Base-by-base conservation (phyloP, 2,113 vertebrate species). In the Oryzias melastigma region DNA sequence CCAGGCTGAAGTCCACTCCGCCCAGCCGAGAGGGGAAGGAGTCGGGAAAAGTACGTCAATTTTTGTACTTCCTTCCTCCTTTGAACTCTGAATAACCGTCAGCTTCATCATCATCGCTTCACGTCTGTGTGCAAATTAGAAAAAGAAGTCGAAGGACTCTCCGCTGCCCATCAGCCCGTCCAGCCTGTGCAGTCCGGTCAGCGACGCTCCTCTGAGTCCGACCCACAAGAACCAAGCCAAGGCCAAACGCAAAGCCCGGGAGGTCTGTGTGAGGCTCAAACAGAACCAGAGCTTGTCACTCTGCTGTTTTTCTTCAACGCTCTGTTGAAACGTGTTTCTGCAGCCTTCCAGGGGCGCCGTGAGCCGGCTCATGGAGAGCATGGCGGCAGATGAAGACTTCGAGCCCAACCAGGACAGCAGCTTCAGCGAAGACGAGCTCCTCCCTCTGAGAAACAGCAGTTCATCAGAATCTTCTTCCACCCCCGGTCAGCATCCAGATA, bases 371-470 rank as follows among this genome's bases (percentile, higher is more conserved):
- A 99, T 99, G 97, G 95, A 98, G 84, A 97, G 96, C 87, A 98
- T 98, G 97, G 97, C 95, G 0, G 97, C 97, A 0, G 96, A 99
- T 49, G 97, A 98, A 71, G 96, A 98, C 87, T 99, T 99, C 2
- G 97, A 98, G 56, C 95, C 95, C 62, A 98, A 95, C 78, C 96
- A 98, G 80, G 97, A 98, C 89, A 97, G 96, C 67, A 98, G 97
- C 91, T 99, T 99, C 90, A 98, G 96, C 0, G 97, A 99, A 75
- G 97, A 99, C 1, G 97, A 99, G 59, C 94, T 78, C 86, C 90
- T 0, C 78, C 92, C 14, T 73, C 81, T 17, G 43, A 90, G 75
- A 83, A 93, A 16, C 87, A 85, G 44, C 73, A 68, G 83, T 27
- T 29, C 71, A 0, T 71, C 91, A 0, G 96, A 97, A 84, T 80